Evolutionary conservation across 1,140 invertebrate genomes (phyloP), one percentile per base, ranked within the genome.

Genomic region (Frieseomelitta varia): DNA sequence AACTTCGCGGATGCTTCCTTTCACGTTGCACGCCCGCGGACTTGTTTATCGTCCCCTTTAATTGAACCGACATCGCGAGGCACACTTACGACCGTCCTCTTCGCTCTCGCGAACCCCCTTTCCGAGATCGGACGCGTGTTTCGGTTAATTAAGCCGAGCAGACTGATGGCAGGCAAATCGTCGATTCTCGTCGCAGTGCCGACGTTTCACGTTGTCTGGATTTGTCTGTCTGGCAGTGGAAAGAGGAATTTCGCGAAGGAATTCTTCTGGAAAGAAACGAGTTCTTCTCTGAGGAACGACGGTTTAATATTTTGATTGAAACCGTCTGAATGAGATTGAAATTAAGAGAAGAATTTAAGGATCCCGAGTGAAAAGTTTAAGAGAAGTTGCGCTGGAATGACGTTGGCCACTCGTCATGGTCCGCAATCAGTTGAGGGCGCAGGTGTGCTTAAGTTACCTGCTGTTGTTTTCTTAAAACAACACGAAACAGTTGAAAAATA

Each of bases 1-100:
- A 83, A 83, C 81, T 83, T 78, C 39, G 75, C 75, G 75, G 81
- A 83, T 83, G 81, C 81, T 78, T 83, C 81, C 81, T 83, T 83
- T 83, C 81, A 83, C 81, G 53, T 83, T 71, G 75, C 68, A 68
- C n/a, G 55, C 61, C 39, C 80, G 72, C 72, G 72, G 75, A 79
- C 75, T 83, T 83, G 81, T 83, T 83, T 83, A 71, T 83, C 81
- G 75, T 78, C 67, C 67, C 75, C 27, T 61, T 69, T 77, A 83
- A 83, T 83, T 71, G 34, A 83, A n/a, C 39, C 61, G 67, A 19
- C 78, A 30, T 30, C 79, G 71, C 21, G 78, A 79, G 78, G 19
- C 67, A 71, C 53, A 63, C 55, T 73, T 81, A 61, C 58, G 39
- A 30, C 24, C 53, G 19, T 17, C 24, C 24, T 24, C 68, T 47